Percentiles rank a stretch among this genome's conserved stretches.
These are phyloP conservation scores for Odontamblyopus lacepedii DNA, from an alignment of 2,797 vertebrate species.

Conservation along the genomic window DNA sequence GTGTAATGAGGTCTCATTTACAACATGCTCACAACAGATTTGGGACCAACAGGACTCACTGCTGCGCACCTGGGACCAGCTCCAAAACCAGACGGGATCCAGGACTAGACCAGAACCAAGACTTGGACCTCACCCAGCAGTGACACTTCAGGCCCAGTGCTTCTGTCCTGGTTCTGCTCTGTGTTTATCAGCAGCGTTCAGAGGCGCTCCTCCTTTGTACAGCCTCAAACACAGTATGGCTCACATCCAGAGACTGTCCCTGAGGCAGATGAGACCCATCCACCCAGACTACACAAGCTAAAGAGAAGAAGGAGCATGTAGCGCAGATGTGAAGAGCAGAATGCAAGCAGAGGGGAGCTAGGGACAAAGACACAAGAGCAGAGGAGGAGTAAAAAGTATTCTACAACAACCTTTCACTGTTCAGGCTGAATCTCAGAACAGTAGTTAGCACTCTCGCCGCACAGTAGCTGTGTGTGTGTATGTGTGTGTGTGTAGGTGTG, in stretches of 20 bases:
- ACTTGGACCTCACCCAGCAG: not conserved
- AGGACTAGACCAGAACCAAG: not conserved
- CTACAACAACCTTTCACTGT: not conserved
- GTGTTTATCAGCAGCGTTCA: conserved; percentile 25
- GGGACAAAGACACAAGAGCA: not conserved
- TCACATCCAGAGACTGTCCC: conserved; percentile 11
- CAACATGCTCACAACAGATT: not conserved
- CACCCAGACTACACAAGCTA: conserved; percentile 1
- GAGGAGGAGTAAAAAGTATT: not conserved
- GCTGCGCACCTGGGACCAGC: not conserved
- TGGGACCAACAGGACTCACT: not conserved
- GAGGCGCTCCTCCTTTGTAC: conserved; percentile 18
- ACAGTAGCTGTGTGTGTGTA: too few relatives aligned
- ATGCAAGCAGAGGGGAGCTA: not conserved
- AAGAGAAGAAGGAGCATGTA: not conserved
- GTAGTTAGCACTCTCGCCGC: too few relatives aligned
- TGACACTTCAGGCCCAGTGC: conserved; percentile 1
- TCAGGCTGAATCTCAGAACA: not conserved
- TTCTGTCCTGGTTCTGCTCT: conserved; percentile 10
- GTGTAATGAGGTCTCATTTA: conserved; percentile 17
- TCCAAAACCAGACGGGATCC: not conserved
- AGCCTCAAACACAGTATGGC: conserved; percentile 8
- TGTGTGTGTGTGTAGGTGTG: too few relatives aligned
- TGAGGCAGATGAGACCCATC: not conserved
- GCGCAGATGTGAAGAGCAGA: conserved; percentile 6